phyloP scores from a whole-genome alignment of 64 coral and sea anemone species.

The Exaiptasia diaphana region DNA sequence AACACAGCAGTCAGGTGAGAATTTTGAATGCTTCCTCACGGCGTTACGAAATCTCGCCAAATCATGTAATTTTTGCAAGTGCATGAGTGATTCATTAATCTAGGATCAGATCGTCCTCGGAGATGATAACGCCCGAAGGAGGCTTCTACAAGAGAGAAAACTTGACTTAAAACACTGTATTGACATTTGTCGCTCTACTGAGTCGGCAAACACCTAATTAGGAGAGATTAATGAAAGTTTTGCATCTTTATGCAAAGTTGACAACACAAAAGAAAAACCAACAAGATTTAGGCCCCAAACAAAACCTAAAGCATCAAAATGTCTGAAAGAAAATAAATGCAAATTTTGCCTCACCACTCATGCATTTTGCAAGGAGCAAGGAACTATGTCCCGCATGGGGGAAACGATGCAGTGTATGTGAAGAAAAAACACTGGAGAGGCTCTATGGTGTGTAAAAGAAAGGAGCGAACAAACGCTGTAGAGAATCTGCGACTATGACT shows the following conservation, averaged over 20 bases:
- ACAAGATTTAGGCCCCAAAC: too few relatives aligned
- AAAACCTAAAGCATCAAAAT: conserved; percentile 34
- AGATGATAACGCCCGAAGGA: conserved; percentile 43
- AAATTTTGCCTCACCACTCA: conserved; percentile 51
- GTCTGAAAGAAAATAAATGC: conserved; percentile 44
- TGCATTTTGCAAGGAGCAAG: conserved; percentile 57
- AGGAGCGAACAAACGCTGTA: conserved; percentile 40
- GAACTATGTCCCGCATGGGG: conserved; percentile 37
- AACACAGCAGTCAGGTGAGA: conserved; percentile 36
- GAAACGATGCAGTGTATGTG: conserved; percentile 35
- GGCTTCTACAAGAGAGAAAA: conserved; percentile 20
- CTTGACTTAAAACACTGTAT: conserved; percentile 29
- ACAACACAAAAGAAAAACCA: too few relatives aligned
- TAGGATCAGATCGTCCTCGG: conserved; percentile 52
- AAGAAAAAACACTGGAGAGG: conserved; percentile 34
- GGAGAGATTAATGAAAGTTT: conserved; percentile 30
- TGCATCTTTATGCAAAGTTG: too few relatives aligned
- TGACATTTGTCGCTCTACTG: conserved; percentile 32
- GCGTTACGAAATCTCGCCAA: conserved; percentile 27
- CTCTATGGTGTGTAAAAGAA: conserved; percentile 37
- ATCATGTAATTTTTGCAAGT: conserved; percentile 16
- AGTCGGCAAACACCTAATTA: conserved; percentile 30
- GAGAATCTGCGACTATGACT: too few relatives aligned
- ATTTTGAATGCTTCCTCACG: conserved; percentile 46
- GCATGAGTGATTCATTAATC: neutral